Evolutionary conservation across 2,113 vertebrate species (phyloP).

Genomic region (Apodemus sylvaticus): DNA sequence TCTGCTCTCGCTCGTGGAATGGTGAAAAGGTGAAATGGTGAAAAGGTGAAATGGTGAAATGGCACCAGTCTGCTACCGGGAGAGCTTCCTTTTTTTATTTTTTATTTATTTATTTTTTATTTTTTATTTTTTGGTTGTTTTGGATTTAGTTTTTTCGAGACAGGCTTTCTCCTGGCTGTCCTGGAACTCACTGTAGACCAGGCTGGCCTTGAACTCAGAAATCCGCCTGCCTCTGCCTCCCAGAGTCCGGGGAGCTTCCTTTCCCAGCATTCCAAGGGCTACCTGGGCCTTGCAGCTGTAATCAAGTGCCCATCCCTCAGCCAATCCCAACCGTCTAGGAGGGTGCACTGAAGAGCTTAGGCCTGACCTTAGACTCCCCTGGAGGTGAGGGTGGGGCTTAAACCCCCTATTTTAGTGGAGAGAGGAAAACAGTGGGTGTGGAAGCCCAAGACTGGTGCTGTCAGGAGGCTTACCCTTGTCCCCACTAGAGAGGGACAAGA

Average conservation of each 20-base stretch:
- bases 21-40: no score
- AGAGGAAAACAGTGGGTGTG: neutral
- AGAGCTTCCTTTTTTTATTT: no score
- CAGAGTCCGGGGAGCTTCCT: no score
- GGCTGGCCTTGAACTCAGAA: no score
- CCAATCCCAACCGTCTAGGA: neutral
- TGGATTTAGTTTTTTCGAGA: no score
- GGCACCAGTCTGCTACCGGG: rapidly evolving
- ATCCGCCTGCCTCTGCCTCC: no score
- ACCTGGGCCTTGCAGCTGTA: neutral
- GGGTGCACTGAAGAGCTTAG: neutral
- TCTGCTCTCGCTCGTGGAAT: neutral
- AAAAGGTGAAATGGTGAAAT: rapidly evolving
- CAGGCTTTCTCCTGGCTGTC: no score
- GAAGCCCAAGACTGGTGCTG: neutral
- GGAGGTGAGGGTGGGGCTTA: neutral
- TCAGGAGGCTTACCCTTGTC: neutral
- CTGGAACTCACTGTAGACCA: no score
- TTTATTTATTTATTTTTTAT: no score
- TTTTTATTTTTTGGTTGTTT: no score
- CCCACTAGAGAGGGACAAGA: rapidly evolving
- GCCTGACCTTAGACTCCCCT: no score
- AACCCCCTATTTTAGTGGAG: no score
- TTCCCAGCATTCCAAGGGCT: neutral
- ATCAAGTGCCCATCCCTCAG: neutral